Evolutionary conservation across 2,797 vertebrate species (phyloP).

Genomic region (Acanthis flammea): DNA sequence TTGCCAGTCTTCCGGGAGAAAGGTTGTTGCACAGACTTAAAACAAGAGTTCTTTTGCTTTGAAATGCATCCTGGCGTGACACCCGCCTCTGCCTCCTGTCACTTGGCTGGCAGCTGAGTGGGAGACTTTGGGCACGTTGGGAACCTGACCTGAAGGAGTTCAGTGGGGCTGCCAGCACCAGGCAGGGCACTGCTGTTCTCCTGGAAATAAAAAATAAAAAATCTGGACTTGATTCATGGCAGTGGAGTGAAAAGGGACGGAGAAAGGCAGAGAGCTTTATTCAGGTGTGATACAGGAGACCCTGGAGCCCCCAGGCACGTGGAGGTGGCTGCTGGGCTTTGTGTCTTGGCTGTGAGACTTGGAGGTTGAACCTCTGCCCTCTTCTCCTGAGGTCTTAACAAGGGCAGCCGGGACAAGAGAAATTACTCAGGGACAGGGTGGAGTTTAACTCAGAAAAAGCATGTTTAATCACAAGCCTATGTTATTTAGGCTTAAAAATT

Average conservation of each 20-base stretch:
- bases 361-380: neutral
- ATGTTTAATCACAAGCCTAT: neutral
- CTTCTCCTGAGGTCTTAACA: neutral
- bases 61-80: neutral
- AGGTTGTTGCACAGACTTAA: neutral
- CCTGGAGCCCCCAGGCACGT: fast-evolving
- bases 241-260: neutral
- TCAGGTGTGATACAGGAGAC: neutral
- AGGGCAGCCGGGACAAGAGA: neutral
- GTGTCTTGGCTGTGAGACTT: neutral
- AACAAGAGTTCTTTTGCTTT: conserved; percentile 21
- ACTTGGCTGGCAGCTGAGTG: neutral
- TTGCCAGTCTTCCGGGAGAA: neutral
- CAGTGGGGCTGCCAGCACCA: neutral
- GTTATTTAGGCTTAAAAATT: neutral
- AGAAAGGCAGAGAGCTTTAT: neutral
- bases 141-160: neutral
- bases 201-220: neutral
- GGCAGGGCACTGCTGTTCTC: neutral
- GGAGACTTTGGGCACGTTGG: neutral
- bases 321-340: neutral
- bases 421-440: neutral
- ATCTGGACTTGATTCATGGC: neutral
- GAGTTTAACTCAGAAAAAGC: neutral
- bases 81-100: neutral